These are phyloP conservation scores for Sebastes goodei DNA, from an alignment of 2,797 vertebrate genomes.

Conservation along the genomic window DNA sequence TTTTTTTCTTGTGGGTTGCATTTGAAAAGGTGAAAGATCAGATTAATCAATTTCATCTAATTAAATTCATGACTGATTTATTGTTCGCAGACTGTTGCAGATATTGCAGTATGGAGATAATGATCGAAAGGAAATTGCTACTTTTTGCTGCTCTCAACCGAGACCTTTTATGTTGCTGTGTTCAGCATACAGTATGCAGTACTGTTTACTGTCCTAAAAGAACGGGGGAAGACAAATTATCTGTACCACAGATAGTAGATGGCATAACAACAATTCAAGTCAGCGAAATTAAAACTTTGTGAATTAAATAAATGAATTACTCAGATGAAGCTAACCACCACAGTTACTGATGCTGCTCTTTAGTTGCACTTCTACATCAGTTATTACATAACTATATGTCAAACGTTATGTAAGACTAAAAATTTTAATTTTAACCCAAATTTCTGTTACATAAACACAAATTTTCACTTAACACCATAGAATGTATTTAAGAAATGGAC, in stretches of 20 bases:
- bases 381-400: not conserved
- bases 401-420: not conserved
- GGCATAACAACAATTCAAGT: not conserved
- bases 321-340: too few relatives aligned
- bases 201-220: not conserved
- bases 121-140: slow-evolving; percentile 51
- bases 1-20: not conserved
- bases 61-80: slow-evolving; percentile 52
- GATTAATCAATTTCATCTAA: slow-evolving; percentile 44
- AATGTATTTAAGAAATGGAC: too few relatives aligned
- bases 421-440: not conserved
- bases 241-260: not conserved
- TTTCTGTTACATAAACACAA: not conserved
- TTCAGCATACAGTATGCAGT: not conserved
- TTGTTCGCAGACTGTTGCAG: slow-evolving; percentile 14
- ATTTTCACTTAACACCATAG: too few relatives aligned
- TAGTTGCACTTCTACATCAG: not conserved
- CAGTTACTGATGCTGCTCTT: not conserved
- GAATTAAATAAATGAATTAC: not conserved
- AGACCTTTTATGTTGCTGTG: slow-evolving; percentile 1
- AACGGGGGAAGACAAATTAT: not conserved
- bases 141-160: slow-evolving; percentile 5
- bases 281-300: not conserved
- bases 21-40: slow-evolving; percentile 10
- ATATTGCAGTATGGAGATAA: slow-evolving; percentile 38